Percentiles rank a stretch among this genome's conserved stretches.
phyloP scores from a whole-genome alignment of 2,888 invertebrate genomes.

The Temnothorax rugatulus region DNA sequence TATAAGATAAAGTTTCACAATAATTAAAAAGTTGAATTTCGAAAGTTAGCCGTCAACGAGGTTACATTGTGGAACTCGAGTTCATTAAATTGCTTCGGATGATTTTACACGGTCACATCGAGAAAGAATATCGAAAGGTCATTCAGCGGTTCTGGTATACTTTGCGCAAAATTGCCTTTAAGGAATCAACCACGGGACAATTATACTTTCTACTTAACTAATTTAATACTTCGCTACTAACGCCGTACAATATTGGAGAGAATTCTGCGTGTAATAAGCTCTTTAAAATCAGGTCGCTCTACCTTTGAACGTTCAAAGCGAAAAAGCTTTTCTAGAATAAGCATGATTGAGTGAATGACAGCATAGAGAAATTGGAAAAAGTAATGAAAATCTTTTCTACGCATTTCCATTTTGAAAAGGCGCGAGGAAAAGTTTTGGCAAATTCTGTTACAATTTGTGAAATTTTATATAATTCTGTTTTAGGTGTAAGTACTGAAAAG shows the following conservation, averaged over 20 bases:
- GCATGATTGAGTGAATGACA: constrained; percentile 23
- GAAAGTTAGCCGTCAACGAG: not conserved
- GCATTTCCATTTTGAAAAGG: not conserved
- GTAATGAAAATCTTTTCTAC: constrained; percentile 6
- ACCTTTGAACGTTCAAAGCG: constrained; percentile 29
- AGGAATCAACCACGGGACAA: constrained; percentile 7
- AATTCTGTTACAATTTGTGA: not conserved
- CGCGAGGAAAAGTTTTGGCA: not conserved
- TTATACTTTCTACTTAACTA: constrained; percentile 13
- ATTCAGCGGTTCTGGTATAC: not conserved
- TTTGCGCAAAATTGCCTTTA: constrained; percentile 20
- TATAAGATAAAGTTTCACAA: not conserved
- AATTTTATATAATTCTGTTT: not conserved
- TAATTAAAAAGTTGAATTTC: constrained; percentile 41
- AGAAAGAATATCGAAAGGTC: not conserved
- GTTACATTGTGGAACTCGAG: constrained; percentile 6
- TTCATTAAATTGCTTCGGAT: not conserved
- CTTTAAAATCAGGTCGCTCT: constrained; percentile 38
- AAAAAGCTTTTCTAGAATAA: constrained; percentile 13
- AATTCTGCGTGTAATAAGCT: constrained; percentile 27
- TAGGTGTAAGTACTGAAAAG: not conserved
- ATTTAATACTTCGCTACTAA: constrained; percentile 30
- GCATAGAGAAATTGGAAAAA: constrained; percentile 10
- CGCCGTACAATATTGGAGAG: constrained; percentile 25
- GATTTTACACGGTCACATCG: not conserved